Evolutionary conservation across 2,113 vertebrate genomes (phyloP).

Genomic region (Myotis yumanensis): DNA sequence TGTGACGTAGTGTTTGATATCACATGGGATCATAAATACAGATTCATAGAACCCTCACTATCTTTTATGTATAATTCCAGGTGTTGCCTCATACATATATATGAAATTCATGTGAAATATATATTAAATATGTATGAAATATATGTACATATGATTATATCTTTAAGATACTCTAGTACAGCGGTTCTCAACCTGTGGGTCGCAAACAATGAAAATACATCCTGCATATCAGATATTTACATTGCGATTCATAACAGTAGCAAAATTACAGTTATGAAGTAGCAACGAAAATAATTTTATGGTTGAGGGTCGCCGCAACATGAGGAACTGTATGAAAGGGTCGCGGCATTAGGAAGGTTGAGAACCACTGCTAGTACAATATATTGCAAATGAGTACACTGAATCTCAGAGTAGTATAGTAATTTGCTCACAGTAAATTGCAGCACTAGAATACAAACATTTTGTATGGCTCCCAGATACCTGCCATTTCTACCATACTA

Average conservation of each 20-base stretch:
- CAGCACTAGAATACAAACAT: not conserved
- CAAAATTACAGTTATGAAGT: too few species aligned
- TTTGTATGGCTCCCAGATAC: not conserved
- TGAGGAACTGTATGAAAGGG: too few species aligned
- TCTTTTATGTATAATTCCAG: not conserved
- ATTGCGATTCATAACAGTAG: too few species aligned
- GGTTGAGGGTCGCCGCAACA: too few species aligned
- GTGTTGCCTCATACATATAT: not conserved
- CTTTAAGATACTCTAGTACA: not conserved
- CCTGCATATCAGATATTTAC: too few species aligned
- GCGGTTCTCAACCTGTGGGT: too few species aligned
- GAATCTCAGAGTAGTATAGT: not conserved
- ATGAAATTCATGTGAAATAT: not conserved
- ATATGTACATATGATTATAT: not conserved
- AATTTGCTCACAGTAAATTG: not conserved
- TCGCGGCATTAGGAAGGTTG: too few species aligned
- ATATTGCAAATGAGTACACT: not conserved
- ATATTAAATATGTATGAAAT: not conserved
- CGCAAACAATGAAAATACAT: too few species aligned
- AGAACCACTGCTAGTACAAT: not conserved
- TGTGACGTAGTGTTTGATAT: not conserved
- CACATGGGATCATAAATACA: not conserved
- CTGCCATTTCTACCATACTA: not conserved
- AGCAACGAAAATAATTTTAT: too few species aligned
- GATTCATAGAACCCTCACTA: not conserved